Evolutionary conservation across 2,888 invertebrate genomes (phyloP).

Genomic region (Eupithecia tripunctaria): DNA sequence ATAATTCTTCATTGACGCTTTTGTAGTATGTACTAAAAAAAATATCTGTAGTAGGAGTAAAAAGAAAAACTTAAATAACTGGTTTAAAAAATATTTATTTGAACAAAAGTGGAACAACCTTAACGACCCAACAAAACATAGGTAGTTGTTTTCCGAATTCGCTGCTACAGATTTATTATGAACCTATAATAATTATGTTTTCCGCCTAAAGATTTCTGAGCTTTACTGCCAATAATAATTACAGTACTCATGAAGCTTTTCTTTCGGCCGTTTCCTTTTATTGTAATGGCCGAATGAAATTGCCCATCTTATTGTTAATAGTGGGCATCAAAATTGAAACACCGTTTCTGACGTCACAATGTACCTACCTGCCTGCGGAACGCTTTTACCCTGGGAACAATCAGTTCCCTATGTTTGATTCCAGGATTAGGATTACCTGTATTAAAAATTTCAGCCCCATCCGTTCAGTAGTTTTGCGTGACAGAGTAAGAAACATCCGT

Average conservation of each 20-base stretch:
- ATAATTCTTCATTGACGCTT: too few relatives aligned
- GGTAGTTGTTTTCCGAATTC: slow-evolving; percentile 2
- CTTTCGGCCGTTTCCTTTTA: slow-evolving; percentile 29
- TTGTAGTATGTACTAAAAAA: neutral
- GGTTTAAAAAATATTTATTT: neutral
- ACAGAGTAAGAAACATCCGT: too few relatives aligned
- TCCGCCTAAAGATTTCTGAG: slow-evolving; percentile 15
- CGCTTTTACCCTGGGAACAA: neutral
- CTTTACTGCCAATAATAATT: slow-evolving; percentile 26
- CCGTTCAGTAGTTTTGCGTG: too few relatives aligned
- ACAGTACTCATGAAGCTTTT: slow-evolving; percentile 21
- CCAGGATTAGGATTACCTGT: too few relatives aligned
- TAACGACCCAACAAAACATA: neutral
- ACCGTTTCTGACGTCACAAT: slow-evolving; percentile 13
- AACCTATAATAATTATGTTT: neutral
- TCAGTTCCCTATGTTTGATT: too few relatives aligned
- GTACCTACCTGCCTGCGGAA: neutral
- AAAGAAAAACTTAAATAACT: neutral
- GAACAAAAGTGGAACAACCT: neutral
- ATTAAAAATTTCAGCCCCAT: too few relatives aligned
- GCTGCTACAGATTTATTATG: neutral
- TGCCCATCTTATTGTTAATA: slow-evolving; percentile 24
- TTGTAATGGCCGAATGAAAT: slow-evolving; percentile 31
- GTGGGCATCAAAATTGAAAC: slow-evolving; percentile 24
- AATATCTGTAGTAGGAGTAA: neutral